phyloP scores from a whole-genome alignment of 2,797 vertebrate genomes.

The Echeneis naucrates region DNA sequence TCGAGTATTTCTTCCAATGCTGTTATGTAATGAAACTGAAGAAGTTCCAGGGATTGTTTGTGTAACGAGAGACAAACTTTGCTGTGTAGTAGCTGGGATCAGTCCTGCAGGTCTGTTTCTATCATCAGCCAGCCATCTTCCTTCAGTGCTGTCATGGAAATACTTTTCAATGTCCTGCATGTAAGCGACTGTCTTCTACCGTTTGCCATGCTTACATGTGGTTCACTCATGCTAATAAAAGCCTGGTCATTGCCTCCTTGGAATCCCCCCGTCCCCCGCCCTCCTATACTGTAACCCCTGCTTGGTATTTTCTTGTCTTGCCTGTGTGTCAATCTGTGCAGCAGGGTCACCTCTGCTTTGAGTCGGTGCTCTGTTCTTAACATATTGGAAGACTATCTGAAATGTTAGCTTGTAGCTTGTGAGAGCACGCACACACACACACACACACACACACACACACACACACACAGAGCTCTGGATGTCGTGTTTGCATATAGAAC shows the following conservation, averaged over 20 bases:
- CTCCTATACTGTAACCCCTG: slow-evolving; percentile 26
- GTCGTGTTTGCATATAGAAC: slow-evolving; percentile 41
- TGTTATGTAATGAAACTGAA: slow-evolving; percentile 20
- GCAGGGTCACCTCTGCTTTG: slow-evolving; percentile 72
- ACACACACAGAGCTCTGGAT: slow-evolving; percentile 5
- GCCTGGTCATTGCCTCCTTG: slow-evolving; percentile 1
- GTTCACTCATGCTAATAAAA: slow-evolving; percentile 18
- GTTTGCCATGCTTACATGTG: slow-evolving; percentile 26
- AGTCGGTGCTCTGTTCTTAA: slow-evolving; percentile 69
- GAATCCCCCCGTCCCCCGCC: slow-evolving; percentile 9
- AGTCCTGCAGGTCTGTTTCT: slow-evolving; percentile 56
- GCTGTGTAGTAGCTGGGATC: slow-evolving; percentile 23
- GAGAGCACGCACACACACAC: slow-evolving; percentile 63
- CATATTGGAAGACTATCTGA: slow-evolving; percentile 71
- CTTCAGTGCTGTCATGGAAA: slow-evolving; percentile 23
- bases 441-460: slow-evolving; percentile 9
- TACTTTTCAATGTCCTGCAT: slow-evolving; percentile 22
- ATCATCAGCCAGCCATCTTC: slow-evolving; percentile 50
- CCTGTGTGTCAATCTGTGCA: slow-evolving; percentile 39
- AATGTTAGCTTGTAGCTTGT: slow-evolving; percentile 59
- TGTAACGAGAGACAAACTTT: slow-evolving; percentile 7
- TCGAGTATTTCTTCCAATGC: background rate
- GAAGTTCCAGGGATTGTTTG: slow-evolving; percentile 33
- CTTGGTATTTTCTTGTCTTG: slow-evolving; percentile 46
- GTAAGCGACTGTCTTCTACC: slow-evolving; percentile 28